Conservation (phyloP, 2,113 vertebrate species). For the Ammodytes marinus region DNA sequence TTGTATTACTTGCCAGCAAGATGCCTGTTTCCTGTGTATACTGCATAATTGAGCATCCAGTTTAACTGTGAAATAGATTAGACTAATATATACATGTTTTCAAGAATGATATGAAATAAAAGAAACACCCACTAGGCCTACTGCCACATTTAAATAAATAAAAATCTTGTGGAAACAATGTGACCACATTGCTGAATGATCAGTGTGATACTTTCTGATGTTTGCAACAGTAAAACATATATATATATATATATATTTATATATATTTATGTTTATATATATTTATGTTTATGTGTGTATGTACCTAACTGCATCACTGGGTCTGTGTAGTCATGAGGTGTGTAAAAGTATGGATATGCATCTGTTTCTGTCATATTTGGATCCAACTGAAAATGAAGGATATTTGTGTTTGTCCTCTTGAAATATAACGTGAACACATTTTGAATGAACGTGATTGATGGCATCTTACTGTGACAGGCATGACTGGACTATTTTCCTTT, state of each 20-base stretch:
- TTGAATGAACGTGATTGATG: not conserved
- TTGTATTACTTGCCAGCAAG: too few species aligned
- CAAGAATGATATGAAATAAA: not conserved
- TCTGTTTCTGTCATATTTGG: too few species aligned
- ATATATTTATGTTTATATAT: too few species aligned
- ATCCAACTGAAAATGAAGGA: too few species aligned
- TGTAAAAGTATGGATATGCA: too few species aligned
- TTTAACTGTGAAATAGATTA: not conserved
- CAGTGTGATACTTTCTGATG: not conserved
- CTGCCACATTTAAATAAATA: not conserved
- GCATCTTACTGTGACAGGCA: not conserved
- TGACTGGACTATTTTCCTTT: not conserved
- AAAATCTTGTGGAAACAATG: slow-evolving; percentile 11
- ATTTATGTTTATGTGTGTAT: too few species aligned
- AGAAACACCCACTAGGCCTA: not conserved
- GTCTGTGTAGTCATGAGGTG: too few species aligned
- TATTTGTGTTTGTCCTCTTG: too few species aligned
- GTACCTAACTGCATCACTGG: too few species aligned
- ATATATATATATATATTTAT: too few species aligned
- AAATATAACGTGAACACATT: too few species aligned
- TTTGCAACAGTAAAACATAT: slow-evolving; percentile 1
- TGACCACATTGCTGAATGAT: not conserved
- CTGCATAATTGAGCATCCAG: not conserved
- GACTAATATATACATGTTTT: not conserved
- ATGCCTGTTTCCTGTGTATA: not conserved